Conservation (phyloP, 2,113 vertebrate species). For the Telmatochromis sp. region DNA sequence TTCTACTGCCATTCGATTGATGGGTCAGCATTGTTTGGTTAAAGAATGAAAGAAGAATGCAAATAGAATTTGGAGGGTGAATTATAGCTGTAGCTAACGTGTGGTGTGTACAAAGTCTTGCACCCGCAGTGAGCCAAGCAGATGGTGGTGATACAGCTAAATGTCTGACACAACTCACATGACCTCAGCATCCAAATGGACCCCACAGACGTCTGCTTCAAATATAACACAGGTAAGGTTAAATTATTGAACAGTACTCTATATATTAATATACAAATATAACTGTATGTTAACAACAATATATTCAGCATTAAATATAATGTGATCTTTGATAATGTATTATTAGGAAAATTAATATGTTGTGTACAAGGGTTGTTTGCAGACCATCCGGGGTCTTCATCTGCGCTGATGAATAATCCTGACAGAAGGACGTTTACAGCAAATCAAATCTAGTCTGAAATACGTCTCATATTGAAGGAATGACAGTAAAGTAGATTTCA, state of each 20-base stretch:
- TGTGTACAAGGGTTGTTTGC: neutral
- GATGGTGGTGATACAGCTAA: neutral
- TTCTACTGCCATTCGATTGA: neutral
- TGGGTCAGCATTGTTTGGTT: neutral
- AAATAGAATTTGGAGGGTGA: neutral
- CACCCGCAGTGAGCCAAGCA: neutral
- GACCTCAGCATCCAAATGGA: neutral
- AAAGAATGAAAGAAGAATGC: neutral
- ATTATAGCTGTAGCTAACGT: neutral
- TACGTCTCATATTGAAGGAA: neutral
- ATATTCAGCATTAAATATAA: neutral
- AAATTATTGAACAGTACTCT: neutral
- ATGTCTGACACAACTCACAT: neutral
- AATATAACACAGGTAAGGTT: neutral
- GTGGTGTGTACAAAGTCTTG: neutral
- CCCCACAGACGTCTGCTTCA: neutral
- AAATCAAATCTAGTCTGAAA: neutral
- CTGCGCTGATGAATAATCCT: neutral
- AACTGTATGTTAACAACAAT: neutral
- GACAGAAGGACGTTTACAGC: neutral
- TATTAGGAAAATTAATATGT: neutral
- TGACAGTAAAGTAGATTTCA: neutral
- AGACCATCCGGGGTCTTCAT: accelerated
- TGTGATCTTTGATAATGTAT: neutral
- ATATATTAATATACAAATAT: neutral